phyloP scores from a whole-genome alignment of 2,888 invertebrate species.

The Eudemis profundana region DNA sequence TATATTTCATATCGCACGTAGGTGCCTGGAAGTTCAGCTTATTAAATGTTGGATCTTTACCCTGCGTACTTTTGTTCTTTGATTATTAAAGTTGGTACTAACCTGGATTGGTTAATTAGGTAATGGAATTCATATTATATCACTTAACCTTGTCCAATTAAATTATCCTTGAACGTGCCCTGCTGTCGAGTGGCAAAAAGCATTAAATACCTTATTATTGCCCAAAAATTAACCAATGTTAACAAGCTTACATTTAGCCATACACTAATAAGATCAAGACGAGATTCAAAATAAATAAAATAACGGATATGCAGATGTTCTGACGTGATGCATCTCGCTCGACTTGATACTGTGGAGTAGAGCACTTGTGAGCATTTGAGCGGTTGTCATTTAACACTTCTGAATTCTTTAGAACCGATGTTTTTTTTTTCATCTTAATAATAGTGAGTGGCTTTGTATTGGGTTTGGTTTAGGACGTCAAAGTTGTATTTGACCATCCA shows the following conservation, averaged over 20 bases:
- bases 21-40: too few species aligned
- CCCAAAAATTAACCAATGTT: constrained; percentile 34
- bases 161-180: constrained; percentile 26
- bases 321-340: neutral
- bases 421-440: neutral
- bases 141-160: constrained; percentile 22
- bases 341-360: too few species aligned
- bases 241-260: constrained; percentile 27
- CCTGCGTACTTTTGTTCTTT: too few species aligned
- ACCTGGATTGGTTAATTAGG: neutral
- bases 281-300: constrained; percentile 18
- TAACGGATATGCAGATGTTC: constrained; percentile 14
- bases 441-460: too few species aligned
- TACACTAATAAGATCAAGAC: constrained; percentile 26
- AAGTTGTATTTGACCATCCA: too few species aligned
- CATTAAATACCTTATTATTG: constrained; percentile 27
- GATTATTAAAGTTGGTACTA: constrained; percentile 1
- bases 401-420: neutral
- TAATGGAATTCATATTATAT: too few species aligned
- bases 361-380: too few species aligned
- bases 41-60: too few species aligned
- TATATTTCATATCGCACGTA: too few species aligned
- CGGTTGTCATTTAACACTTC: neutral
- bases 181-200: constrained; percentile 5
- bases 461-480: too few species aligned